phyloP scores from a whole-genome alignment of 2,888 invertebrate genomes.

The Tetheella fluctuosa region DNA sequence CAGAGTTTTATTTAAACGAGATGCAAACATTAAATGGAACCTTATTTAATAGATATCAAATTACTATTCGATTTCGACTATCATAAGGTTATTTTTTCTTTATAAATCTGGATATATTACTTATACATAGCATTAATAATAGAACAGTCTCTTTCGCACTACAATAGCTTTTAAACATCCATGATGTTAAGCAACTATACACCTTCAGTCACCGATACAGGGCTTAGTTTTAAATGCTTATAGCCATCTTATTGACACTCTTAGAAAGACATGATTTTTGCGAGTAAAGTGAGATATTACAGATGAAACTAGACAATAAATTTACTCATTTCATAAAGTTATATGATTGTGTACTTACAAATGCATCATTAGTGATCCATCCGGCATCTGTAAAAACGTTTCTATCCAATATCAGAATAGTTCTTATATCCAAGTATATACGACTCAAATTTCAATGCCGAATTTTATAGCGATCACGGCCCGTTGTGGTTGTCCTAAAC shows the following conservation, averaged over 20 bases:
- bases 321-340: not conserved
- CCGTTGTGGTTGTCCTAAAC: slow-evolving; percentile 9
- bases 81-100: not conserved
- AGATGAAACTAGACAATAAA: not conserved
- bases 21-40: not conserved
- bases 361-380: not conserved
- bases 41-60: not conserved
- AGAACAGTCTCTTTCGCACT: not conserved
- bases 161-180: slow-evolving; percentile 1
- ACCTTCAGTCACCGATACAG: not conserved
- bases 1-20: slow-evolving; percentile 1
- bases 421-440: not conserved
- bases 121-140: not conserved
- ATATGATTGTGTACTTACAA: not conserved
- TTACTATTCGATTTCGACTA: not conserved
- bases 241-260: not conserved
- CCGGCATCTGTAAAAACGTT: not conserved
- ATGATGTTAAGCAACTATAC: not conserved
- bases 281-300: not conserved
- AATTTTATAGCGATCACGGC: not conserved
- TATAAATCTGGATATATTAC: not conserved
- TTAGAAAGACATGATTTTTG: not conserved
- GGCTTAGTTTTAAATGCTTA: not conserved
- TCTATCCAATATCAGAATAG: not conserved
- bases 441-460: not conserved